Evolutionary conservation across 2,113 vertebrate genomes (phyloP).

Genomic region (Rhineura floridana): DNA sequence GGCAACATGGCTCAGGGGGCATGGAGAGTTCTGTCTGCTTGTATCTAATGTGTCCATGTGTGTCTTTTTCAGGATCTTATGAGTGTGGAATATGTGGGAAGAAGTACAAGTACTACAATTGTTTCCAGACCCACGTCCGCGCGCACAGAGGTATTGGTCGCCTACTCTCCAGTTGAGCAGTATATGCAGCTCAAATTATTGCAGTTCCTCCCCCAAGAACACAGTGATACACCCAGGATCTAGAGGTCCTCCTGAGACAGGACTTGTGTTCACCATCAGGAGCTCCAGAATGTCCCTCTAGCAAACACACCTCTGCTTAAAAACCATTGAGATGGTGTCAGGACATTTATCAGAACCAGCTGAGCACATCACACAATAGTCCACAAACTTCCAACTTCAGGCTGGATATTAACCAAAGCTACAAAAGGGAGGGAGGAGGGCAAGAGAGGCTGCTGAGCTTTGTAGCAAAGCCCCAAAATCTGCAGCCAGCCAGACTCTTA

Average conservation of each 20-base stretch:
- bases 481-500: neutral
- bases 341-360: neutral
- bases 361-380: neutral
- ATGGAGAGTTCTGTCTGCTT: too few species aligned
- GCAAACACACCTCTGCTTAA: too few species aligned
- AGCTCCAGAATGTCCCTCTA: neutral
- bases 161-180: neutral
- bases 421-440: too few species aligned
- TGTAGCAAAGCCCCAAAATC: neutral
- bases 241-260: neutral
- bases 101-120: conserved; percentile 99
- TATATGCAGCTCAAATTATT: neutral
- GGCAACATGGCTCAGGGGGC: too few species aligned
- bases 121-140: conserved; percentile 97
- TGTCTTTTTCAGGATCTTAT: conserved; percentile 90
- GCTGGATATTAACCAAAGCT: neutral
- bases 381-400: neutral
- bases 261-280: neutral
- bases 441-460: neutral
- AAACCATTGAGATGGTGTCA: too few species aligned
- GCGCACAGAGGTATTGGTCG: conserved; percentile 90
- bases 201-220: neutral
- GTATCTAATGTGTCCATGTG: too few species aligned
- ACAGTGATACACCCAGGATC: too few species aligned
- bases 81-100: conserved; percentile 96